These are phyloP conservation scores for Ptyas mucosa DNA, from an alignment of 2,113 vertebrate genomes.

Conservation along the genomic window DNA sequence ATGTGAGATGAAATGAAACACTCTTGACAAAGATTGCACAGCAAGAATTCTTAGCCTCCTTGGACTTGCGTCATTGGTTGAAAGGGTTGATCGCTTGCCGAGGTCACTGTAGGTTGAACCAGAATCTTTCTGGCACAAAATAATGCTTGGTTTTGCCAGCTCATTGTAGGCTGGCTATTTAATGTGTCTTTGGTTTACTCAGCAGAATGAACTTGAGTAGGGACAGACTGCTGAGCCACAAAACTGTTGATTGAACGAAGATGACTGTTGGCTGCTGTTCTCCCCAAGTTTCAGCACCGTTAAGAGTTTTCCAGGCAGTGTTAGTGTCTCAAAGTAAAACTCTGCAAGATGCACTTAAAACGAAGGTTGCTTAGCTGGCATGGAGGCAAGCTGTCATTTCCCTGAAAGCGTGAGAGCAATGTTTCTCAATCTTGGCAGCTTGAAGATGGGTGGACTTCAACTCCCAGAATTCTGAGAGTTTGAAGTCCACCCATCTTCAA, in stretches of 20 bases:
- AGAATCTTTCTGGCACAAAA: slow-evolving; percentile 47
- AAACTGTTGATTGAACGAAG: slow-evolving; percentile 54
- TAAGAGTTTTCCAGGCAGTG: slow-evolving; percentile 24
- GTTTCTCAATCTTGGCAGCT: background rate
- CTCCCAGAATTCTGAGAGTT: too few species aligned
- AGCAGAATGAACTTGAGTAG: slow-evolving; percentile 53
- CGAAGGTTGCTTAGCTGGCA: slow-evolving; percentile 34
- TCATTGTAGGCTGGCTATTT: slow-evolving; percentile 57
- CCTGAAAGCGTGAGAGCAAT: slow-evolving; percentile 20
- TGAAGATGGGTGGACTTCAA: too few species aligned
- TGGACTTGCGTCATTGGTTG: slow-evolving; percentile 45
- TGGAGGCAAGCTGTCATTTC: slow-evolving; percentile 34
- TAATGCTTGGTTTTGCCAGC: slow-evolving; percentile 56
- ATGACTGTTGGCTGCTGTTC: slow-evolving; percentile 39
- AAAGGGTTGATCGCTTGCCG: slow-evolving; percentile 43
- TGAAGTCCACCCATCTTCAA: too few species aligned
- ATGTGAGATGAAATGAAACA: background rate
- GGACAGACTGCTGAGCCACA: slow-evolving; percentile 52
- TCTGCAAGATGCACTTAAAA: slow-evolving; percentile 42
- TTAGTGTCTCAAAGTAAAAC: slow-evolving; percentile 41
- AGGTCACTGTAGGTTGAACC: slow-evolving; percentile 59
- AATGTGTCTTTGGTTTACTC: slow-evolving; percentile 56
- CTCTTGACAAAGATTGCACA: slow-evolving; percentile 44
- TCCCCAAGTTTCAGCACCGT: slow-evolving; percentile 22
- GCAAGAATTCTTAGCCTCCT: slow-evolving; percentile 49